Conservation (phyloP, 2,888 invertebrate genomes). For the Polyommatus iphigenia region DNA sequence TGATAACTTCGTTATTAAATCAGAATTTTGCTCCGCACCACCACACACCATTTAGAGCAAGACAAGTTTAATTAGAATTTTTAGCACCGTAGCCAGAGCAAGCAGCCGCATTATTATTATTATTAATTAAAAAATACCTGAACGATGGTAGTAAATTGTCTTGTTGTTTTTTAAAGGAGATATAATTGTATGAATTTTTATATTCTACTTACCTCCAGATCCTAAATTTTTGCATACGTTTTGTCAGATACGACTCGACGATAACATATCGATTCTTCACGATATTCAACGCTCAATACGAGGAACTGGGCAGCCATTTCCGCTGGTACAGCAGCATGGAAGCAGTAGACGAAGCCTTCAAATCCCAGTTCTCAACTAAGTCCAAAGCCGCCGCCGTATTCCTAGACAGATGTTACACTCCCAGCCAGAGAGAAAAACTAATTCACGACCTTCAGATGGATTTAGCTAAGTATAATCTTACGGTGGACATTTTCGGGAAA, state of each 20-base stretch:
- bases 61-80: too few species aligned
- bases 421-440: constrained; percentile 56
- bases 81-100: too few species aligned
- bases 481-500: constrained; percentile 76
- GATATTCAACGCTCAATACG: constrained; percentile 49
- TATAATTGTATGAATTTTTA: neutral
- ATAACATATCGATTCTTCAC: constrained; percentile 55
- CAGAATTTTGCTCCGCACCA: neutral
- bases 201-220: neutral
- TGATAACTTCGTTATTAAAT: neutral
- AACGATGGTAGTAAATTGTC: too few species aligned
- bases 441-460: constrained; percentile 62
- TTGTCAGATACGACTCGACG: constrained; percentile 54
- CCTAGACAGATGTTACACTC: constrained; percentile 57
- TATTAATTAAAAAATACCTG: too few species aligned
- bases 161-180: too few species aligned
- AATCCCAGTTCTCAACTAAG: constrained; percentile 51
- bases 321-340: constrained; percentile 51
- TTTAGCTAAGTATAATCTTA: constrained; percentile 59
- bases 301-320: constrained; percentile 50
- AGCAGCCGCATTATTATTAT: too few species aligned
- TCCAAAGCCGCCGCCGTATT: constrained; percentile 60
- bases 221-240: neutral
- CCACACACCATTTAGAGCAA: too few species aligned
- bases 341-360: constrained; percentile 44